A percentile compares a stretch with the other conserved stretches of the same genome.
Conservation (phyloP, 1,140 invertebrate species). For the Muscidifurax raptorellus region DNA sequence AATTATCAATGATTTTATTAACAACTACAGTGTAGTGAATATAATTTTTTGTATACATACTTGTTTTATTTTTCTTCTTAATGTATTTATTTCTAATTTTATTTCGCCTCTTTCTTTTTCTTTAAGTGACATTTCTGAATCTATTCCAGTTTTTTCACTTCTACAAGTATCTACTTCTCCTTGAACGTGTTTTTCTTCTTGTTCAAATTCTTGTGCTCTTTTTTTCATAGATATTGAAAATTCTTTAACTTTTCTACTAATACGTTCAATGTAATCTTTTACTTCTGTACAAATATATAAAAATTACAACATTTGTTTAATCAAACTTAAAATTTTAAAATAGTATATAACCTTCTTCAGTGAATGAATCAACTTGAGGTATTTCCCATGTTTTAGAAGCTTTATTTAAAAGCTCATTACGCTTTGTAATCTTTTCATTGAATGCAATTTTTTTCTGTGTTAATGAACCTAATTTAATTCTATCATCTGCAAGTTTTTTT, state of each 20-base stretch:
- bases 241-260: conserved; percentile 70
- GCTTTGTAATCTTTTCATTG: conserved; percentile 55
- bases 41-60: conserved; percentile 52
- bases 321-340: background rate
- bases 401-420: conserved; percentile 64
- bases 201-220: conserved; percentile 69
- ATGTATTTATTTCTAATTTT: conserved; percentile 73
- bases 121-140: conserved; percentile 73
- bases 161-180: conserved; percentile 72
- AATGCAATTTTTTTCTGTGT: conserved; percentile 50
- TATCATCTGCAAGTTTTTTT: conserved; percentile 53
- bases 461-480: conserved; percentile 50
- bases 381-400: conserved; percentile 61
- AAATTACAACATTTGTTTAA: background rate
- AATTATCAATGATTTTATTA: conserved; percentile 47
- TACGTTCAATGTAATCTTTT: conserved; percentile 59
- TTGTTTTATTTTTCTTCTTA: conserved; percentile 62
- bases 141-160: conserved; percentile 70
- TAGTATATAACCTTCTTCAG: conserved; percentile 60
- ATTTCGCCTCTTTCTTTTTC: conserved; percentile 75
- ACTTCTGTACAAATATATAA: conserved; percentile 58
- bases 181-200: conserved; percentile 74
- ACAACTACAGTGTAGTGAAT: conserved; percentile 44
- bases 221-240: conserved; percentile 70
- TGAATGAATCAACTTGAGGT: conserved; percentile 46